Evolutionary conservation across 2,888 invertebrate species (phyloP), one percentile per base, ranked within the genome.

Genomic region (Caenorhabditis macrosperma): DNA sequence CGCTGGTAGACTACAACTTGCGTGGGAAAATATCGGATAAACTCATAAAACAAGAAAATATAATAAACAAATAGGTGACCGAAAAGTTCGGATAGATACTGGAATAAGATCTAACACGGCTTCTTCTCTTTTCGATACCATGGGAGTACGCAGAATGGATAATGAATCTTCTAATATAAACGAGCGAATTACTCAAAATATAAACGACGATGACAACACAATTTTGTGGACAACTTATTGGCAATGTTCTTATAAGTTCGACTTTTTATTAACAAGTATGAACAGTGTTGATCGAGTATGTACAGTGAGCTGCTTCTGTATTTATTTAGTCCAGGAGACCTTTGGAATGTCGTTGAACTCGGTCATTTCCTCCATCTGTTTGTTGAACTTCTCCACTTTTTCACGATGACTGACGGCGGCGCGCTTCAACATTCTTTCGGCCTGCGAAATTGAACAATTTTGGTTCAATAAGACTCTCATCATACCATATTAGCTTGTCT

Each of bases 321-420:
- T 33, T 87, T 83, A 90, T 69, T 90, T 90, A 22, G 90, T 90
- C 90, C 90, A 90, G 50, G 90, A 90, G 6, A 91, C 90, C 76
- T 91, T 91, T 41, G 89, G 90, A 69, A 91, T 89, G 78, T 90
- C 90, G 83, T 90, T 91, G 85, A 91, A 91, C 66, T 90, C 90
- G 17, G 90, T 88, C 72, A 91, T 78, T 22, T 88, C 87, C 57
- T 85, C 86, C 88, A 91, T 87, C 52, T 91, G 88, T 77, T 87
- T 86, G 82, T 89, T 90, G 84, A 90, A 90, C 67, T 87, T 76
- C 57, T 89, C 90, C 35, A 90, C 88, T 50, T 87, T 86, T 71
- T 89, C 89, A 24, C 88, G 84, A 78, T 89, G 89, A 38, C 86
- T 86, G 26, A 86, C 85, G 26, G 85, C 87, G 0, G 89, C 88